Base-by-base conservation (phyloP, 1,140 invertebrate genomes). In the Lethrus apterus region DNA sequence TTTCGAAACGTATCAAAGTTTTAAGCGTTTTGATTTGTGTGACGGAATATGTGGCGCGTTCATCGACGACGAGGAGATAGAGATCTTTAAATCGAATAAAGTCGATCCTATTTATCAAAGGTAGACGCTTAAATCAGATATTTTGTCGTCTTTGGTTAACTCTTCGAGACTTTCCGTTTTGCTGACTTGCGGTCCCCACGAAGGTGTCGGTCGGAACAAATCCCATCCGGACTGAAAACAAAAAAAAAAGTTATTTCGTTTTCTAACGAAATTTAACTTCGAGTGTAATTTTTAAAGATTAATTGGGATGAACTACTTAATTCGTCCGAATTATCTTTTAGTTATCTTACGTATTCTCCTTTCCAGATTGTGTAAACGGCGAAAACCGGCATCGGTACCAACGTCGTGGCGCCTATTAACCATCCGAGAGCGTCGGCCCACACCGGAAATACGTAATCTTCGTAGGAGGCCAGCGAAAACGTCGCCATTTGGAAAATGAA, bases 391-490 rank as follows among this genome's bases (percentile, higher is more conserved):
- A 87, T 72, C 1, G 80, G 71, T 0, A 72, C 50, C 1, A 86
- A 66, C 2, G 84, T 84, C 7, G 74, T 69, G n/a, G 74, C 26
- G 1, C 83, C 79, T 26, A 86, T 78, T 7, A 76, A 45, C 76
- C 81, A 83, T 4, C 84, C 83, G n/a, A 86, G 57, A 2, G 67
- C 57, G 48, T 82, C 74, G 3, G 78, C 80, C 72, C 80, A 84
- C 3, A 53, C 17, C 0, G 84, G 84, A 63, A 85, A 87, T 11
- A 66, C 55, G 54, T 79, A 79, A 30, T 68, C 62, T 31, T 77
- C 82, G 50, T 77, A 79, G 0, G 51, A 53, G 0, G 78, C 75
- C 0, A 73, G 55, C 2, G 63, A 67, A 66, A 81, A 84, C 30
- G 79, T 74, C 3, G 71, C 60, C 67, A 83, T 76, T 52, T 81